A percentile compares a stretch with the other conserved stretches of the same genome.
These are phyloP conservation scores for Ascidia mentula DNA, from an alignment of 23 tunicate genomes.

Conservation along the genomic window DNA sequence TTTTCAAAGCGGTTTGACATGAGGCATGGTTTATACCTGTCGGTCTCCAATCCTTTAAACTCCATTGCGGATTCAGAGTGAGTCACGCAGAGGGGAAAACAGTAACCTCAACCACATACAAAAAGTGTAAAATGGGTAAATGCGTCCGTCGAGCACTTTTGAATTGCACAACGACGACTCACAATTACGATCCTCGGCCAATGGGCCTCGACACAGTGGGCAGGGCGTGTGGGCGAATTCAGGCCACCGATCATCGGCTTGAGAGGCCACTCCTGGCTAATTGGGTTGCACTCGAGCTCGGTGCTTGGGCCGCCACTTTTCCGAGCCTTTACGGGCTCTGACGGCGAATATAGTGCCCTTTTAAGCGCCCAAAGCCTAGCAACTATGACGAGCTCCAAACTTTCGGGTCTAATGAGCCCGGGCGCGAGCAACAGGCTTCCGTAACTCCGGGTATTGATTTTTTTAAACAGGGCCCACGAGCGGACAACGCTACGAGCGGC, in stretches of 20 bases:
- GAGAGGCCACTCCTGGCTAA: conserved; percentile 9
- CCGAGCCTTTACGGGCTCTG: not conserved
- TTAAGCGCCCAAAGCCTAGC: not conserved
- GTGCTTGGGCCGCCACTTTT: conserved; percentile 10
- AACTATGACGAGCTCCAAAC: not conserved
- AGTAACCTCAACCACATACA: no score
- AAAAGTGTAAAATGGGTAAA: not conserved
- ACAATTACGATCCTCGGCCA: not conserved
- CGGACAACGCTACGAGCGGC: not conserved
- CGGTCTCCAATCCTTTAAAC: no score
- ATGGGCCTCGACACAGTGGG: conserved; percentile 6
- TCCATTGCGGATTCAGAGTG: no score
- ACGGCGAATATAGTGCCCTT: not conserved
- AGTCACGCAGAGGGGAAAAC: no score
- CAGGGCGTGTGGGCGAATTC: not conserved
- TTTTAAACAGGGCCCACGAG: not conserved
- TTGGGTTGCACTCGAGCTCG: conserved; percentile 2
- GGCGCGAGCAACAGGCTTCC: not conserved
- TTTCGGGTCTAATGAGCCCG: conserved; percentile 10
- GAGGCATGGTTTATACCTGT: no score
- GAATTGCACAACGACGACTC: not conserved
- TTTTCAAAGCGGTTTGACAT: no score
- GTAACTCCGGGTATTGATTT: conserved; percentile 8
- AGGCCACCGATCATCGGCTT: conserved; percentile 5
- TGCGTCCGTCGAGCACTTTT: not conserved